Base-by-base conservation (phyloP, 2,113 vertebrate species). In the Origma solitaria region DNA sequence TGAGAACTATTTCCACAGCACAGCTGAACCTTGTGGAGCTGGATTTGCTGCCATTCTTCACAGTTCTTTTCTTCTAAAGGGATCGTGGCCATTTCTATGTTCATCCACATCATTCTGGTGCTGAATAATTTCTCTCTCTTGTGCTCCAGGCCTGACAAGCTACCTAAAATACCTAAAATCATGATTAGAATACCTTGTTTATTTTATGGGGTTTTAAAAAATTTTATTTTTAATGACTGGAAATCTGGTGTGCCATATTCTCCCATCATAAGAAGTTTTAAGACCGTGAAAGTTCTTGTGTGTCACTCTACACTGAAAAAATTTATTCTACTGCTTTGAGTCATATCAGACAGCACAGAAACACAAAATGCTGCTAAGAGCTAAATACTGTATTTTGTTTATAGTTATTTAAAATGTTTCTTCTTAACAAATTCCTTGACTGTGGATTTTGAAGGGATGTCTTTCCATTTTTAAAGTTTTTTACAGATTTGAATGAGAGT, bases 51-150 rank as follows among this genome's bases (percentile, higher is more conserved):
- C 18, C 2, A 1, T 38, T 79, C 30, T 64, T 79, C 47, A 17
- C 53, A 25, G 16, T 31, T 45, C 25, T 88, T 75, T 42, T 47
- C 44, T 81, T 73, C 77, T 44, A 19, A 56, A 89, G 37, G 16
- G 6, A 22, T 77, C 1, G 2, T 6, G 1, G 38, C 44, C 1
- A 0, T 72, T 77, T 50, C 81, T 38, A 5, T 47, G 16, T 58
- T 82, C 35, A 7, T 16, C 35, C 23, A 6, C 28, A 23, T 60
- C 30, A 4, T 68, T 57, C 38, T 44, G 27, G 7, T 64, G 33
- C 33, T 71, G 30, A 62, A 57, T 20, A 13, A 66, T 57, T 22
- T 28, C 66, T 23, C 24, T 28, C 66, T 23, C 38, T 47, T n/a
- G 27, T 44, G 58, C 22, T 65, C 17, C 33, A 2, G 2, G 37